phyloP scores from a whole-genome alignment of 2,888 invertebrate species.

The Thymelicus lineola region DNA sequence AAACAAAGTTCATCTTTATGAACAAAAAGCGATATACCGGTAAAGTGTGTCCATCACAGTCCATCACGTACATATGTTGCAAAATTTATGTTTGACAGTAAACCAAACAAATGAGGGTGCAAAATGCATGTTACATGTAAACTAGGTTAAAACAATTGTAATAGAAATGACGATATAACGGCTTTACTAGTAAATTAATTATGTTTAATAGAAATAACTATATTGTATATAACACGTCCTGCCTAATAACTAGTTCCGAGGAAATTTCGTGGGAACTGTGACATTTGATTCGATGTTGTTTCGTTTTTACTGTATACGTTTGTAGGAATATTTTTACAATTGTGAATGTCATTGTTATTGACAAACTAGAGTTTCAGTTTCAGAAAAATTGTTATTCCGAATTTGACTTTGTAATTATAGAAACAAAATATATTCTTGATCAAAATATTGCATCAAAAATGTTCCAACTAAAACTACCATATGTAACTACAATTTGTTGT shows the following conservation, averaged over 20 bases:
- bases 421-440: no score
- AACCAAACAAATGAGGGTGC: conserved; percentile 52
- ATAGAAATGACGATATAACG: conserved; percentile 56
- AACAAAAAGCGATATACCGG: no score
- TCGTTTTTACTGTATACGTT: not conserved
- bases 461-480: not conserved
- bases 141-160: conserved; percentile 44
- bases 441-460: not conserved
- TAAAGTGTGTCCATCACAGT: no score
- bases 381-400: not conserved
- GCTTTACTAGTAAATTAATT: conserved; percentile 22
- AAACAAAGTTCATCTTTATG: no score
- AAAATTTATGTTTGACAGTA: not conserved
- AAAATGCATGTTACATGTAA: conserved; percentile 46
- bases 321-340: conserved; percentile 4
- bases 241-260: not conserved
- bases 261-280: conserved; percentile 16
- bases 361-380: not conserved
- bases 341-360: not conserved
- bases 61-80: no score
- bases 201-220: conserved; percentile 16
- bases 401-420: no score
- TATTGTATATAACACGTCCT: not conserved
- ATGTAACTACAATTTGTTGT: conserved; percentile 17
- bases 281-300: conserved; percentile 9